Evolutionary conservation across 2,797 vertebrate species (phyloP).

Genomic region (Sebastes umbrosus): DNA sequence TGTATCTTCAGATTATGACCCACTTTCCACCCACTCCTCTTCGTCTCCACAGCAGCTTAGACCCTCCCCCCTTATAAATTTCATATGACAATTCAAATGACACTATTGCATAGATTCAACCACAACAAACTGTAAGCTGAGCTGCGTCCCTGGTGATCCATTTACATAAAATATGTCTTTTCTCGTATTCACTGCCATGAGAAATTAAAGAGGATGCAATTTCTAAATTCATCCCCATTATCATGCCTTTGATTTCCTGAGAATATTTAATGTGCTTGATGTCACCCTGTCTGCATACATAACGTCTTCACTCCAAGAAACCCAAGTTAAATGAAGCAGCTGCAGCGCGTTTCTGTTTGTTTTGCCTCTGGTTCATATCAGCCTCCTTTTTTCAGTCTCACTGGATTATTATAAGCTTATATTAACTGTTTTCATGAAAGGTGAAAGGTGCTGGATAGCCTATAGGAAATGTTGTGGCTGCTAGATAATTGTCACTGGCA

Average conservation of each 20-base stretch:
- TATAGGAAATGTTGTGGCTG: neutral
- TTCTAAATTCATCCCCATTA: neutral
- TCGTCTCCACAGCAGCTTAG: slow-evolving; percentile 17
- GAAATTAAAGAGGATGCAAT: slow-evolving; percentile 20
- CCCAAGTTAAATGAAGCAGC: slow-evolving; percentile 32
- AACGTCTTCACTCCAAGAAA: slow-evolving; percentile 32
- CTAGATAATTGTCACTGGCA: neutral
- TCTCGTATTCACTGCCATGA: slow-evolving; percentile 28
- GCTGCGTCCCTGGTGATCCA: slow-evolving; percentile 12
- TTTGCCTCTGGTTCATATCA: slow-evolving; percentile 35
- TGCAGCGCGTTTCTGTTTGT: slow-evolving; percentile 14
- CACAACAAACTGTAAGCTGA: slow-evolving; percentile 31
- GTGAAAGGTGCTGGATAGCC: neutral
- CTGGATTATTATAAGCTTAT: slow-evolving; percentile 9
- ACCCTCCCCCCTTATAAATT: slow-evolving; percentile 60
- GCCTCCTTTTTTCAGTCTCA: slow-evolving; percentile 19
- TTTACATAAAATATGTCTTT: slow-evolving; percentile 17
- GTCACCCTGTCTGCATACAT: slow-evolving; percentile 19
- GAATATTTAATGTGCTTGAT: slow-evolving; percentile 28
- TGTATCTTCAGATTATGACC: slow-evolving; percentile 59
- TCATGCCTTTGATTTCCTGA: slow-evolving; percentile 9
- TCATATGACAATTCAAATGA: slow-evolving; percentile 52
- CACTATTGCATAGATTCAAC: slow-evolving; percentile 40
- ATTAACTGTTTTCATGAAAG: neutral
- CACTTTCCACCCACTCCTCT: slow-evolving; percentile 51